Conservation (phyloP, 2,888 invertebrate species). For the Rhyacophila evoluta region DNA sequence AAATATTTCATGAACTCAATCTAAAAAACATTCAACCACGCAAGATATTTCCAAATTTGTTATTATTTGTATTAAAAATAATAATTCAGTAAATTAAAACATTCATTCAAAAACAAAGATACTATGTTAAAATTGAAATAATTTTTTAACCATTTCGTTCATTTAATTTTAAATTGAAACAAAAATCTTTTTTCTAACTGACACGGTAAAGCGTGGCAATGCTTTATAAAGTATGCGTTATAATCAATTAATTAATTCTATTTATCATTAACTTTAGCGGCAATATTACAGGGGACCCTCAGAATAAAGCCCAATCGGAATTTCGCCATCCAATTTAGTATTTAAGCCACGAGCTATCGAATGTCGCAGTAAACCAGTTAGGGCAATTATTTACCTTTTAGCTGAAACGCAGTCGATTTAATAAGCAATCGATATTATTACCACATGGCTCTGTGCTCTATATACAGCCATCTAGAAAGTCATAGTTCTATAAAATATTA, state of each 20-base stretch:
- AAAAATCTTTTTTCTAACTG: not conserved
- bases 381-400: conserved; percentile 55
- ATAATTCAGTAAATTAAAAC: too few species aligned
- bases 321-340: conserved; percentile 53
- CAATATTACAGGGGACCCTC: not conserved
- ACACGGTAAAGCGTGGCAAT: not conserved
- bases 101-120: too few species aligned
- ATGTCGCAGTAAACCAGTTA: conserved; percentile 55
- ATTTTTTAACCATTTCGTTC: too few species aligned
- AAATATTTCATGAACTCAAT: too few species aligned
- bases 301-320: conserved; percentile 34
- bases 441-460: conserved; percentile 36
- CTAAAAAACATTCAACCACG: too few species aligned
- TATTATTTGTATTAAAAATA: too few species aligned
- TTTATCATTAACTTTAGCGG: conserved; percentile 3
- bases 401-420: conserved; percentile 53
- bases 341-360: conserved; percentile 55
- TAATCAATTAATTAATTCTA: conserved; percentile 1
- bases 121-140: too few species aligned
- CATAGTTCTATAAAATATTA: too few species aligned
- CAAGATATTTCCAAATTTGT: too few species aligned
- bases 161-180: not conserved
- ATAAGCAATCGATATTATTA: conserved; percentile 54
- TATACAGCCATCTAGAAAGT: not conserved
- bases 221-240: not conserved